phyloP scores from a whole-genome alignment of 2,113 vertebrate genomes.

The Phrynosoma blainvillii region DNA sequence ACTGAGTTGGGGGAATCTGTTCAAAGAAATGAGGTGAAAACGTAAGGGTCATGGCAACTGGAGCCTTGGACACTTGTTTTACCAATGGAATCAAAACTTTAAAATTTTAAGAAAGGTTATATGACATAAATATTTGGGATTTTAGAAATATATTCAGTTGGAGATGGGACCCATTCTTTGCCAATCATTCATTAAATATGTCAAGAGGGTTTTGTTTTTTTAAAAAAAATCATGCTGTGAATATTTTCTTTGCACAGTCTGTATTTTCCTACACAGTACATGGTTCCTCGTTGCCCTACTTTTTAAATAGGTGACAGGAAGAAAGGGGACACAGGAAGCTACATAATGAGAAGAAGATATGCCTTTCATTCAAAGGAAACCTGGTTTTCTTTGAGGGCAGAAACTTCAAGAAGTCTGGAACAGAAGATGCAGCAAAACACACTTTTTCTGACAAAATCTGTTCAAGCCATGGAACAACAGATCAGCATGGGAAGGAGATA shows the following conservation, averaged over 20 bases:
- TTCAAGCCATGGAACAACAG: too few species aligned
- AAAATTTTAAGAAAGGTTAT: neutral
- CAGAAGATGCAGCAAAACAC: too few species aligned
- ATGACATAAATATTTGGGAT: constrained; percentile 9
- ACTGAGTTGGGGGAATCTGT: neutral
- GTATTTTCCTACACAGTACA: neutral
- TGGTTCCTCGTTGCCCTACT: too few species aligned
- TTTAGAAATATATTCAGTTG: neutral
- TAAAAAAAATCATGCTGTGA: neutral
- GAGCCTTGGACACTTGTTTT: neutral
- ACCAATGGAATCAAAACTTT: neutral
- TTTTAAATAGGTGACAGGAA: too few species aligned
- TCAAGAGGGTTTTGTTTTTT: neutral
- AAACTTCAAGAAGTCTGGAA: too few species aligned
- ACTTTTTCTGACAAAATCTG: too few species aligned
- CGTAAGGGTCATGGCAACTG: neutral
- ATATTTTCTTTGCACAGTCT: neutral
- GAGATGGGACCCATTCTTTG: neutral
- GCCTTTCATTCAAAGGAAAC: too few species aligned
- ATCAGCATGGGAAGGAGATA: too few species aligned
- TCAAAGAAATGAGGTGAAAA: neutral
- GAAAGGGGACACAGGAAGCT: too few species aligned
- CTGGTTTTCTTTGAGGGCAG: too few species aligned
- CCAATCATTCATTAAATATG: neutral
- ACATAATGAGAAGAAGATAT: too few species aligned